These are phyloP conservation scores for Watsonalla cultraria DNA, from an alignment of 2,888 invertebrate species.

Conservation along the genomic window DNA sequence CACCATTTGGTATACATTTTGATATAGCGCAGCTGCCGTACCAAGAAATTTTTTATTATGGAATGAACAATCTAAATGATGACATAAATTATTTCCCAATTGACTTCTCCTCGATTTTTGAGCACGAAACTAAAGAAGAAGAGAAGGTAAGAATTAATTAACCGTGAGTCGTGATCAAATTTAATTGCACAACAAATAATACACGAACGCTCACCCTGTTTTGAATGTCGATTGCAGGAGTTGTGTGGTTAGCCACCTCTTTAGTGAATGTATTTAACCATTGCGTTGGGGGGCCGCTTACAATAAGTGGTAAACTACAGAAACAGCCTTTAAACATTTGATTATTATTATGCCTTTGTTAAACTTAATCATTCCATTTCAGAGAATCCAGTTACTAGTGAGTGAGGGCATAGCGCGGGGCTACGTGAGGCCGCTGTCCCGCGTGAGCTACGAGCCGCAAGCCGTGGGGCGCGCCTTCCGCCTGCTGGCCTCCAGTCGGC, in stretches of 20 bases:
- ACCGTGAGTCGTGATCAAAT: no score
- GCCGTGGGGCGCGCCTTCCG: slow-evolving; percentile 41
- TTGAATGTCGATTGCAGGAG: no score
- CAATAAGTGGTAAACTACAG: no score
- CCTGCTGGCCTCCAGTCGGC: slow-evolving; percentile 41
- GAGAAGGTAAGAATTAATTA: no score
- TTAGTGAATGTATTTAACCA: no score
- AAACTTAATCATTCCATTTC: background rate
- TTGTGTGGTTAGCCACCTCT: no score
- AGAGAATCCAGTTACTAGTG: slow-evolving; percentile 41
- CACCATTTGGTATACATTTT: slow-evolving; percentile 17
- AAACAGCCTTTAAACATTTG: no score
- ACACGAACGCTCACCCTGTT: no score
- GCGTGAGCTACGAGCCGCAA: slow-evolving; percentile 35
- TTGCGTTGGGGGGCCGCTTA: no score
- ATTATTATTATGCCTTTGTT: no score
- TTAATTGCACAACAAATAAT: no score
- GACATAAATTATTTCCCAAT: slow-evolving; percentile 21
- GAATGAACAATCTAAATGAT: slow-evolving; percentile 25
- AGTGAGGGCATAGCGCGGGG: slow-evolving; percentile 49
- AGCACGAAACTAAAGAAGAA: slow-evolving; percentile 13
- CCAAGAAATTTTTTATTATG: slow-evolving; percentile 29
- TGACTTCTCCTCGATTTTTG: slow-evolving; percentile 34
- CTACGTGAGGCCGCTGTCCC: slow-evolving; percentile 48
- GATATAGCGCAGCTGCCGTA: slow-evolving; percentile 31